Evolutionary conservation across 1,140 invertebrate species (phyloP), one percentile per base, ranked within the genome.

Genomic region (Drosophila erecta): DNA sequence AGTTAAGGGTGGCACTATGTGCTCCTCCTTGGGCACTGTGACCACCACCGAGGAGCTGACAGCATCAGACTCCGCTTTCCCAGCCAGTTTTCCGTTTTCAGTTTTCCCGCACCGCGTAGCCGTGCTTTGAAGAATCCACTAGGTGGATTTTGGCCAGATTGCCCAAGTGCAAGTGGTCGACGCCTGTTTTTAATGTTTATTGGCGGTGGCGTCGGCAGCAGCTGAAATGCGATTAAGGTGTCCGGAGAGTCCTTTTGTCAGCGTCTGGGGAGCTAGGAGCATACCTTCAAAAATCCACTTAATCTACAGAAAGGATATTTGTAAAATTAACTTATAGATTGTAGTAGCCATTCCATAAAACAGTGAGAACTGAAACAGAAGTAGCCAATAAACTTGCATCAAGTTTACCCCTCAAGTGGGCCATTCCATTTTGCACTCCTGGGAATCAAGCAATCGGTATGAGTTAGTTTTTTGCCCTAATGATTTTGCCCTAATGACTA

Each of bases 131-230:
- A 76, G 83, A 87, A 87, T 85, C 72, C 71, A 50, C 47, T 55
- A 43, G 30, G 30, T 30, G 30, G 30, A 30, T 30, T 30, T 30
- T 30, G 10, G 30, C 30, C 30, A 30, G 30, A 30, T 30, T 30
- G 30, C 30, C 30, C 30, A 10, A 30, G 10, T 30, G 30, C 30
- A 30, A 8, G 30, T 37, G 47, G 61, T 56, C 55, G 49, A 57
- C 56, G 58, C 64, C 58, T 71, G 64, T 67, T 75, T 83, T 75
- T 71, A 83, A 83, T 83, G 80, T 78, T 81, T 81, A 83, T 78
- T 81, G 79, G 60, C 65, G 70, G 78, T 74, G 78, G 79, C 79
- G 69, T 27, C 35, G 37, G 46, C 56, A 64, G 55, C 51, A 57
- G 38, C 37, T 55, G 40, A 51, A 30, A 8, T 41, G 40, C 61